A percentile compares a stretch with the other conserved stretches of the same genome.
Evolutionary conservation across 2,113 vertebrate genomes (phyloP).

Genomic region (Rhombomys opimus): DNA sequence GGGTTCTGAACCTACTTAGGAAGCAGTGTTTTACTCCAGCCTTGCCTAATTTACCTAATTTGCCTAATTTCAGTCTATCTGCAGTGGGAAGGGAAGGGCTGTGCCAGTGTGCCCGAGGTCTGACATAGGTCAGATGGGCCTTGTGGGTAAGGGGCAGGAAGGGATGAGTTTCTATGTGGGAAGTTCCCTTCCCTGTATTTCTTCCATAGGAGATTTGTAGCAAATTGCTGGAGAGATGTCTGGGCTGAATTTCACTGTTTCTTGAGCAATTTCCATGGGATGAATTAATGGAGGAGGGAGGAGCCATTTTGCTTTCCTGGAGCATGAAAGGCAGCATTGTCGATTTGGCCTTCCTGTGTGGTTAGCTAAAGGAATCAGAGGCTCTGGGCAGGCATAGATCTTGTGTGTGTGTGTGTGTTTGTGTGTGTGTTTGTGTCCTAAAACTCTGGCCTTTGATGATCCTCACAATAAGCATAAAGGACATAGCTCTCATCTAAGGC

Average conservation of each 20-base stretch:
- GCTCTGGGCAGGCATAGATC: background rate
- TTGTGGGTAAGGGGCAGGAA: background rate
- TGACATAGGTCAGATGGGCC: too few relatives aligned
- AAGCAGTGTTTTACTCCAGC: background rate
- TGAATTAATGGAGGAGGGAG: constrained; percentile 22
- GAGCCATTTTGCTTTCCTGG: background rate
- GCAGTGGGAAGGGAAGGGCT: background rate
- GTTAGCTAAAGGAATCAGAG: constrained; percentile 21
- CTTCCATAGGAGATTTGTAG: constrained; percentile 16
- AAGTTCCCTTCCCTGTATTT: background rate
- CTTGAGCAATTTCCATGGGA: constrained; percentile 38
- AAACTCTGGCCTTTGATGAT: background rate
- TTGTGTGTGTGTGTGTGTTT: background rate
- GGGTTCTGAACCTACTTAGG: background rate
- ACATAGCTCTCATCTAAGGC: constrained; percentile 6
- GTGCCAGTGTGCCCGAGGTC: background rate
- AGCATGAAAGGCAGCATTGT: constrained; percentile 62
- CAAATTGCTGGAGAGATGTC: background rate
- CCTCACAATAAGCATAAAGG: background rate
- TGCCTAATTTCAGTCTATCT: background rate
- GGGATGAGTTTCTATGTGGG: background rate
- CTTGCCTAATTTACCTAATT: background rate
- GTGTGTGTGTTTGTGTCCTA: background rate
- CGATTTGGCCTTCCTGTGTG: background rate
- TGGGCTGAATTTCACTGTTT: constrained; percentile 26